phyloP scores from a whole-genome alignment of 2,888 invertebrate genomes.

The Drosophila austrosaltans region DNA sequence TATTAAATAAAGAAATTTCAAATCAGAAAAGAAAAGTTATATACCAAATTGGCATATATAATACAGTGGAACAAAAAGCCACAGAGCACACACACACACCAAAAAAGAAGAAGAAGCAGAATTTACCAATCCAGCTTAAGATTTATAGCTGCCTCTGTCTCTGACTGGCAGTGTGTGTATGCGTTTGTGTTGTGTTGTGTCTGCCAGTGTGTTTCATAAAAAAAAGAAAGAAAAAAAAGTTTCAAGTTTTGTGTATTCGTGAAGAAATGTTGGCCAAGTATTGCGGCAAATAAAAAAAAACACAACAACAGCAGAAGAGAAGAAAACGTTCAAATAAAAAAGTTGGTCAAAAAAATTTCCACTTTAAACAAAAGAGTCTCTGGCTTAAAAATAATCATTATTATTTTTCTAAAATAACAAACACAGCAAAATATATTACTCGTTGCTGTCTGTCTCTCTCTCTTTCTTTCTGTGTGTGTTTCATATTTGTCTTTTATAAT shows the following conservation, averaged over 20 bases:
- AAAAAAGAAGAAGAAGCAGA: slow-evolving; percentile 42
- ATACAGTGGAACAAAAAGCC: slow-evolving; percentile 39
- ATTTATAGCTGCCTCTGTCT: slow-evolving; percentile 35
- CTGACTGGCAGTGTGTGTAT: slow-evolving; percentile 15
- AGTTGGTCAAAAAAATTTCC: slow-evolving; percentile 21
- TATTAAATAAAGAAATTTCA: slow-evolving; percentile 10
- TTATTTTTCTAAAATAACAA: slow-evolving; percentile 30
- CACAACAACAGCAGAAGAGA: slow-evolving; percentile 37
- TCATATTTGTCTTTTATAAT: slow-evolving; percentile 49
- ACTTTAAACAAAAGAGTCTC: slow-evolving; percentile 10
- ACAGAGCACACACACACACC: slow-evolving; percentile 34
- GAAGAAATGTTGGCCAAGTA: slow-evolving; percentile 39
- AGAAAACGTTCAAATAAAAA: slow-evolving; percentile 30
- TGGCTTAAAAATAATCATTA: slow-evolving; percentile 31
- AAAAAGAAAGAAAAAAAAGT: slow-evolving; percentile 4
- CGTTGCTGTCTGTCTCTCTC: slow-evolving; percentile 2
- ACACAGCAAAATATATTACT: slow-evolving; percentile 40
- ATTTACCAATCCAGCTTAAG: slow-evolving; percentile 54
- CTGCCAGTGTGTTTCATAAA: slow-evolving; percentile 34
- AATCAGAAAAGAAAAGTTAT: slow-evolving; percentile 18
- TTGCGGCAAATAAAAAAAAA: slow-evolving; percentile 8
- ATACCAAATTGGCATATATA: slow-evolving; percentile 5
- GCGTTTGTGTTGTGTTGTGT: slow-evolving; percentile 18
- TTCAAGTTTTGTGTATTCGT: slow-evolving; percentile 30
- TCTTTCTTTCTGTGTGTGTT: slow-evolving; percentile 20